phyloP scores from a whole-genome alignment of 2,113 vertebrate species.

The Tichodroma muraria region DNA sequence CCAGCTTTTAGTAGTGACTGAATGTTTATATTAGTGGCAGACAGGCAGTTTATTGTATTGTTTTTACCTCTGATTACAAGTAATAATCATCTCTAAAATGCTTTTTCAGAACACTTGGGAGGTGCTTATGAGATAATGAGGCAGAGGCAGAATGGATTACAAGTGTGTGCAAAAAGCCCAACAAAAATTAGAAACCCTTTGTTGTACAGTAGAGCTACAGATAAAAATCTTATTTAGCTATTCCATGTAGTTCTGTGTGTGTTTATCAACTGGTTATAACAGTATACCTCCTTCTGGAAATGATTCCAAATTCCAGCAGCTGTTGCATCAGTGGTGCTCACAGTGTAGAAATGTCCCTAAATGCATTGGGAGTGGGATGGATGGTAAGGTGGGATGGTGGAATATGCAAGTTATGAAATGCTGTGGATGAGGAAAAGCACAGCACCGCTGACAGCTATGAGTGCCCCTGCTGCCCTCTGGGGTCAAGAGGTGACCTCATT shows the following conservation, averaged over 20 bases:
- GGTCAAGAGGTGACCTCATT: constrained; percentile 32
- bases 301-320: neutral
- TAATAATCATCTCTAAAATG: neutral
- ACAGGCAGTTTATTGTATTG: neutral
- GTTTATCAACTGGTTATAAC: neutral
- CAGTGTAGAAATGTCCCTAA: neutral
- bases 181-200: neutral
- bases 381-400: neutral
- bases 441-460: neutral
- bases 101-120: neutral
- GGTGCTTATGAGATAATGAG: neutral
- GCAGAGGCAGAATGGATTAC: neutral
- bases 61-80: neutral
- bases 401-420: neutral
- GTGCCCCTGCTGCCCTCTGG: neutral
- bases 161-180: neutral
- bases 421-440: neutral
- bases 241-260: neutral
- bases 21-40: neutral
- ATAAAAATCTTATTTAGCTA: neutral
- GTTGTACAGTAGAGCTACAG: neutral
- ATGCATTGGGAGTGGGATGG: neutral
- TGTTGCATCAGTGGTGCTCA: neutral
- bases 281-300: neutral
- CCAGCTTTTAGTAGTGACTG: neutral